phyloP scores from a whole-genome alignment of 2,888 invertebrate species.

The Osmoderma eremita region DNA sequence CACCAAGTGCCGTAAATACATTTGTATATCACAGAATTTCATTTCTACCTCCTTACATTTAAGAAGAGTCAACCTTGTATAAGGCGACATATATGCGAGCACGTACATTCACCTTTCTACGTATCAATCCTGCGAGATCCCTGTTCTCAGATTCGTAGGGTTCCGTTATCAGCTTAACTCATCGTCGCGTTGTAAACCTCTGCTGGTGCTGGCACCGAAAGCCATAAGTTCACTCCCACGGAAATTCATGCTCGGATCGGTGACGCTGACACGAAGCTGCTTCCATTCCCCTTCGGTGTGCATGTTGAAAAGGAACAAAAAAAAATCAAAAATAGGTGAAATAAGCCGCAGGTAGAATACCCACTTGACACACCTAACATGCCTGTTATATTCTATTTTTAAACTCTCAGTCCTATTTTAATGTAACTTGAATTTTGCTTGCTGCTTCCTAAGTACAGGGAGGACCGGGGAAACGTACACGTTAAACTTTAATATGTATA shows the following conservation, averaged over 20 bases:
- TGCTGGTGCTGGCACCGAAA: slow-evolving; percentile 19
- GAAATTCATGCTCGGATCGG: slow-evolving; percentile 18
- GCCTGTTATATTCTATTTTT: too few relatives aligned
- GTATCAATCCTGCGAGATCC: slow-evolving; percentile 29
- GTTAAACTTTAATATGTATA: too few relatives aligned
- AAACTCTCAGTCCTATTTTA: too few relatives aligned
- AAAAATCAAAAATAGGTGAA: slow-evolving; percentile 9
- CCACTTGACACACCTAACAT: too few relatives aligned
- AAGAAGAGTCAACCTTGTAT: neutral
- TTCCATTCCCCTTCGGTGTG: slow-evolving; percentile 9
- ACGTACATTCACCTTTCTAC: slow-evolving; percentile 1
- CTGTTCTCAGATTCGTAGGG: slow-evolving; percentile 24
- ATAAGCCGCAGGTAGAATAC: neutral
- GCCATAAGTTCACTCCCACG: slow-evolving; percentile 22
- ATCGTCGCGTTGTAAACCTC: slow-evolving; percentile 14
- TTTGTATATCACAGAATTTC: neutral
- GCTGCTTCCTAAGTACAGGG: too few relatives aligned
- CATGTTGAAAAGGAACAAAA: slow-evolving; percentile 3
- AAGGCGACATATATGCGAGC: neutral
- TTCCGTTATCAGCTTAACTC: slow-evolving; percentile 32
- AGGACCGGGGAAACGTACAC: too few relatives aligned
- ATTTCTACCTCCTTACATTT: slow-evolving; percentile 4
- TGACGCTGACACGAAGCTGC: slow-evolving; percentile 12
- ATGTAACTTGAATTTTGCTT: too few relatives aligned
- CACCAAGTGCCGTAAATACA: too few relatives aligned